Evolutionary conservation across 2,113 vertebrate species (phyloP).

Genomic region (Tapirus terrestris): DNA sequence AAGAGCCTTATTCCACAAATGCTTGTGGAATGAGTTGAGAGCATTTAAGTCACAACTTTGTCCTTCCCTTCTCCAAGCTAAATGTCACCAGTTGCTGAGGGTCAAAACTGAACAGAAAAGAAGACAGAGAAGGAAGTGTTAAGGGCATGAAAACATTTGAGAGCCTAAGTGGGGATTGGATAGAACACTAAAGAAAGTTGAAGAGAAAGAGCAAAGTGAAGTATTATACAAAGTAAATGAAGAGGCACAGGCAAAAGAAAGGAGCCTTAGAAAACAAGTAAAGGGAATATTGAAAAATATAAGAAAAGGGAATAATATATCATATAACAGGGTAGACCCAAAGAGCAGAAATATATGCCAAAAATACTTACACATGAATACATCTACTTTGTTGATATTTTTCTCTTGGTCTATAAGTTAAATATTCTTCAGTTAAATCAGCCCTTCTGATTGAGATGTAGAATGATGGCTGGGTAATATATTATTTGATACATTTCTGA

Average conservation of each 20-base stretch:
- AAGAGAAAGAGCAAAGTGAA: slow-evolving; percentile 23
- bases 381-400: background rate
- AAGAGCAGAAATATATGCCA: background rate
- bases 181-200: slow-evolving; percentile 18
- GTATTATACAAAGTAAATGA: slow-evolving; percentile 30
- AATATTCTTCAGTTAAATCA: slow-evolving; percentile 3
- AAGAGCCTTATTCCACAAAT: background rate
- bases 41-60: slow-evolving; percentile 38
- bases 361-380: background rate
- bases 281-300: slow-evolving; percentile 5
- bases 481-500: background rate
- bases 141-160: slow-evolving; percentile 17
- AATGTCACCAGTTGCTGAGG: slow-evolving; percentile 47
- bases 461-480: background rate
- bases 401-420: background rate
- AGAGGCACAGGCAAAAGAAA: background rate
- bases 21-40: slow-evolving; percentile 41
- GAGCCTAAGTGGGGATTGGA: background rate
- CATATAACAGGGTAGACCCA: background rate
- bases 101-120: slow-evolving; percentile 41
- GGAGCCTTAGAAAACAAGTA: background rate
- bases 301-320: background rate
- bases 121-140: background rate
- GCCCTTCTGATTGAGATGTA: background rate
- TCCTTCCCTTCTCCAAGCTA: slow-evolving; percentile 48